phyloP scores from a whole-genome alignment of 2,797 vertebrate genomes.

The Acrocephalus scirpaceus region DNA sequence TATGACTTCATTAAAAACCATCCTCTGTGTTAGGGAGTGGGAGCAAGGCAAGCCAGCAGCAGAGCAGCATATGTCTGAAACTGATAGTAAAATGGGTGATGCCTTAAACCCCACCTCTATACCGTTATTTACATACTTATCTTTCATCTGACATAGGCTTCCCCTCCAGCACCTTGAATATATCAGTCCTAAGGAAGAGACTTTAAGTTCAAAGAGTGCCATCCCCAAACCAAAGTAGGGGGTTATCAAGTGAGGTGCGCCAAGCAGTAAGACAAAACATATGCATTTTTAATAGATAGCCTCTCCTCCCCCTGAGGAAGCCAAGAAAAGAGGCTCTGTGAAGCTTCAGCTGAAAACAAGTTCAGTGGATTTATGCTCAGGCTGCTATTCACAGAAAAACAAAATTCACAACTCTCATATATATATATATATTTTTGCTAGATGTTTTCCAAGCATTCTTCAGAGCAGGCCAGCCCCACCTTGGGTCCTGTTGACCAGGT shows the following conservation, averaged over 20 bases:
- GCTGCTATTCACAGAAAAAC: background rate
- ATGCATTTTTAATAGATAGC: slow-evolving; percentile 64
- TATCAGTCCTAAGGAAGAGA: slow-evolving; percentile 62
- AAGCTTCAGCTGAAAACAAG: slow-evolving; percentile 55
- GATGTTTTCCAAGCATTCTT: background rate
- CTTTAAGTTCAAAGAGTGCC: slow-evolving; percentile 60
- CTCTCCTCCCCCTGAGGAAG: slow-evolving; percentile 46
- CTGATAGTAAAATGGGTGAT: slow-evolving; percentile 38
- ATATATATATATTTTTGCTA: background rate
- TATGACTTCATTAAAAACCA: slow-evolving; percentile 45
- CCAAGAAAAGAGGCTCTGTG: slow-evolving; percentile 43
- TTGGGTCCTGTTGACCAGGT: background rate
- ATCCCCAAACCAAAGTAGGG: slow-evolving; percentile 54
- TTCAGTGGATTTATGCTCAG: slow-evolving; percentile 22
- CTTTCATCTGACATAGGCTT: slow-evolving; percentile 53
- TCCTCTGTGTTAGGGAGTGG: background rate
- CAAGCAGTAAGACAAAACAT: slow-evolving; percentile 61
- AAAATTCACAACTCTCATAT: background rate
- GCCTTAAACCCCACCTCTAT: slow-evolving; percentile 36
- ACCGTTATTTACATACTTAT: slow-evolving; percentile 46
- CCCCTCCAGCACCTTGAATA: slow-evolving; percentile 63
- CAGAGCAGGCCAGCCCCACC: background rate
- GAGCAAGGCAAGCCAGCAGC: slow-evolving; percentile 10
- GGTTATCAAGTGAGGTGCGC: slow-evolving; percentile 47
- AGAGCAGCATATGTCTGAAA: slow-evolving; percentile 49